Base-by-base conservation (phyloP, 2,888 invertebrate genomes). In the Enchytraeus crypticus region DNA sequence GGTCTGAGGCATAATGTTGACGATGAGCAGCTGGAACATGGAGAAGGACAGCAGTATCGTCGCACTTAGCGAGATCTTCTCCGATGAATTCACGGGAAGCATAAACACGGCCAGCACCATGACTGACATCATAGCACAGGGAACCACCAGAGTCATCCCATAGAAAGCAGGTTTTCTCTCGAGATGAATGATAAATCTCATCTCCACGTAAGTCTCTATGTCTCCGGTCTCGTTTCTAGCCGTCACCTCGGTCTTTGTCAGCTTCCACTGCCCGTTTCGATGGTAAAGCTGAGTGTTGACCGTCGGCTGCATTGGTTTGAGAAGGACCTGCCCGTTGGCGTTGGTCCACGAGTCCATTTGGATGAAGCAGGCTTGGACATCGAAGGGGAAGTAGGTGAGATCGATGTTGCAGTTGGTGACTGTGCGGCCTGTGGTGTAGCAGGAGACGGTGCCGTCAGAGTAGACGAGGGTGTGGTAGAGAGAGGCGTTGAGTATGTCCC, bases 11-110 rank as follows among this genome's bases (percentile, higher is more conserved):
- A 72, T 62, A 49, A 62, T 68, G 32, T 68, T 70, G 4, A 70
- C 70, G 5, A 71, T 69, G 51, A 71, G 60, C 21, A 71, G 64
- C 57, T 71, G 67, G 60, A 71, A 71, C 34, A 71, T 71, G 2
- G 71, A 68, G 46, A 72, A 70, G 26, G 71, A 60, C n/a, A 71
- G 62, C 3, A 72, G 64, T 14, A 72, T 66, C 8, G 71, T 70
- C 18, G 71, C 65, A 18, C 71, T 71, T 5, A 71, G 67, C 18
- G 71, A 69, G 18, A 71, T 64, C 63, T 71, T 71, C 57, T 71
- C 71, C 2, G 70, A 71, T 18, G 65, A 53, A 45, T 71, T 69
- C 8, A 71, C 69, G 5, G 71, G 71, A 26, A 71, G 61, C 27
- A 65, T 61, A 49, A 71, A 71, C 26, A 71, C 69, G 45, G 68